A percentile compares a stretch with the other conserved stretches of the same genome.
phyloP scores from a whole-genome alignment of 2,113 vertebrate genomes.

The Spermophilus dauricus region DNA sequence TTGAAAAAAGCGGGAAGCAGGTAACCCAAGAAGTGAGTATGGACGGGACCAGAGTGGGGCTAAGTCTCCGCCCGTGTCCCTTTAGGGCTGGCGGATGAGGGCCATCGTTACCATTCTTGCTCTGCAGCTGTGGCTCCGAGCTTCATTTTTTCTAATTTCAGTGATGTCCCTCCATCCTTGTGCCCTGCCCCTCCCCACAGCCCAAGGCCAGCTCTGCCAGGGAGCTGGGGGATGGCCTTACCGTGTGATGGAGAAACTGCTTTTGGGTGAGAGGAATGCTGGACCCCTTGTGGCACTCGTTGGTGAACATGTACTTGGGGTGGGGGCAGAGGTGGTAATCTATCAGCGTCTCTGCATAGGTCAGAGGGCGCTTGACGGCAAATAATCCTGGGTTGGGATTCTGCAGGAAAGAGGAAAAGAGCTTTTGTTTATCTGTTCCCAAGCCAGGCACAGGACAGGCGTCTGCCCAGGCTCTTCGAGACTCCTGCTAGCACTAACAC shows the following conservation, averaged over 20 bases:
- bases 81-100: rapidly evolving
- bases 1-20: background rate
- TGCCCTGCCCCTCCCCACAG: background rate
- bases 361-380: conserved; percentile 87
- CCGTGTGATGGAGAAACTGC: conserved; percentile 90
- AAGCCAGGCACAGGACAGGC: background rate
- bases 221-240: conserved; percentile 70
- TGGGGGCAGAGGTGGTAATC: conserved; percentile 94
- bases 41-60: background rate
- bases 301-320: conserved; percentile 89
- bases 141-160: background rate
- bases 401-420: conserved; percentile 83
- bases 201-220: background rate
- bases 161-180: background rate
- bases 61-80: rapidly evolving
- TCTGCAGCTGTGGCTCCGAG: background rate
- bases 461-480: background rate
- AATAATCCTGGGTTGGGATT: conserved; percentile 93
- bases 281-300: conserved; percentile 74
- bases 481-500: background rate
- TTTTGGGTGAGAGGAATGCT: conserved; percentile 88
- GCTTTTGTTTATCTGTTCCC: background rate
- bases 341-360: conserved; percentile 90
- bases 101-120: rapidly evolving
- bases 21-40: background rate